Evolutionary conservation across 1,140 invertebrate genomes (phyloP).

Genomic region (Panagrolaimus sp.): DNA sequence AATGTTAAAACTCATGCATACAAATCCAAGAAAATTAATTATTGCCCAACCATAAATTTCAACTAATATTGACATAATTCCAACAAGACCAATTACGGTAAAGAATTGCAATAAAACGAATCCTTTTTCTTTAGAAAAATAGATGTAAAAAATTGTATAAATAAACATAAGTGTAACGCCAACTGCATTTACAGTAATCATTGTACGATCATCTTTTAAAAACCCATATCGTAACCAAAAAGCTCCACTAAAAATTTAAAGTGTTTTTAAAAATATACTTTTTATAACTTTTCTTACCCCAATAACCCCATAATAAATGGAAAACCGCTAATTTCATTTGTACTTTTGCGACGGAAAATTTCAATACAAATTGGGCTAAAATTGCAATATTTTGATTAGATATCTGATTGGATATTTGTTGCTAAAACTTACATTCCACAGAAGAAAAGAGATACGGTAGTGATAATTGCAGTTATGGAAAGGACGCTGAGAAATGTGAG

Average conservation of each 20-base stretch:
- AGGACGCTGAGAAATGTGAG: conserved; percentile 42
- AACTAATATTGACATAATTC: conserved; percentile 40
- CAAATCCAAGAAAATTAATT: conserved; percentile 37
- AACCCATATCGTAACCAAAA: conserved; percentile 57
- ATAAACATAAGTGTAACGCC: conserved; percentile 43
- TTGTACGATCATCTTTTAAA: conserved; percentile 48
- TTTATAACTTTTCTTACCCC: conserved; percentile 28
- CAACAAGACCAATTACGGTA: conserved; percentile 24
- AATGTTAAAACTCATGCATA: conserved; percentile 58
- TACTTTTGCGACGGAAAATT: conserved; percentile 43
- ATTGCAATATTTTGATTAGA: conserved; percentile 20
- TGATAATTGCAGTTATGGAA: conserved; percentile 52
- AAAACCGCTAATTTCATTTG: conserved; percentile 52
- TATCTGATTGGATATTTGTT: not conserved
- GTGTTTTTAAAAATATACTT: conserved; percentile 12
- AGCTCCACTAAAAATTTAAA: conserved; percentile 35
- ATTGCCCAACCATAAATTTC: conserved; percentile 35
- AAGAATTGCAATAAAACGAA: conserved; percentile 31
- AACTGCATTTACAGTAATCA: conserved; percentile 52
- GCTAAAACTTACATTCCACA: conserved; percentile 49
- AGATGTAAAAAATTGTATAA: conserved; percentile 48
- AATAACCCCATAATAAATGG: conserved; percentile 54
- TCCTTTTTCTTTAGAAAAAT: conserved; percentile 35
- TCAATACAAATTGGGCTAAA: conserved; percentile 54
- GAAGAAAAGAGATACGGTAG: conserved; percentile 54